Percentiles rank a stretch among this genome's conserved stretches.
Conservation (phyloP, 2,888 invertebrate genomes). For the Rhorus exstirpatorius region DNA sequence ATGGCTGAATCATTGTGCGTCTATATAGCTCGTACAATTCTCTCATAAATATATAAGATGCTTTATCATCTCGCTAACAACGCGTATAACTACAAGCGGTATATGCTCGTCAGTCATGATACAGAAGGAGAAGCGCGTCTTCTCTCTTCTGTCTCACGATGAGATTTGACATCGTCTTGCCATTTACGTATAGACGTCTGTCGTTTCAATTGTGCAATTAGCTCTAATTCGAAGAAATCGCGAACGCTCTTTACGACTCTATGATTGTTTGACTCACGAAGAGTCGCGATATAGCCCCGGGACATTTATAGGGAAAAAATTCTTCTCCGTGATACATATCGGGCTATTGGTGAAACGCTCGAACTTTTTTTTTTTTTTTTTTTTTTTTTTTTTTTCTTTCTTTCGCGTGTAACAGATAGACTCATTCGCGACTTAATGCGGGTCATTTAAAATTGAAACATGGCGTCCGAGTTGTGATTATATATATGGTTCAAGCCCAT, state of each 20-base stretch:
- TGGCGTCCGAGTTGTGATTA: no score
- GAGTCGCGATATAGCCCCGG: constrained; percentile 35
- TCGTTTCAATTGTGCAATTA: constrained; percentile 68
- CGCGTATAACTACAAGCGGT: constrained; percentile 1
- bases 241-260: constrained; percentile 58
- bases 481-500: no score
- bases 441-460: no score
- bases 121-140: neutral
- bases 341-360: neutral
- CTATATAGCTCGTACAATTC: constrained; percentile 20
- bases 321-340: neutral
- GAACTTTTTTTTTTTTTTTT: neutral
- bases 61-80: constrained; percentile 19
- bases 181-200: constrained; percentile 56
- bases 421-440: no score
- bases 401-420: no score
- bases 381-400: no score
- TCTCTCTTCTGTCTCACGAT: constrained; percentile 29
- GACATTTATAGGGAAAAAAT: neutral
- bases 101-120: neutral
- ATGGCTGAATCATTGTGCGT: constrained; percentile 49
- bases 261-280: constrained; percentile 59
- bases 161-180: constrained; percentile 55
- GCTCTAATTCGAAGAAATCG: constrained; percentile 68
- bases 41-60: constrained; percentile 3